Conservation (phyloP, 2,888 invertebrate genomes). For the Leucoptera coffeella region DNA sequence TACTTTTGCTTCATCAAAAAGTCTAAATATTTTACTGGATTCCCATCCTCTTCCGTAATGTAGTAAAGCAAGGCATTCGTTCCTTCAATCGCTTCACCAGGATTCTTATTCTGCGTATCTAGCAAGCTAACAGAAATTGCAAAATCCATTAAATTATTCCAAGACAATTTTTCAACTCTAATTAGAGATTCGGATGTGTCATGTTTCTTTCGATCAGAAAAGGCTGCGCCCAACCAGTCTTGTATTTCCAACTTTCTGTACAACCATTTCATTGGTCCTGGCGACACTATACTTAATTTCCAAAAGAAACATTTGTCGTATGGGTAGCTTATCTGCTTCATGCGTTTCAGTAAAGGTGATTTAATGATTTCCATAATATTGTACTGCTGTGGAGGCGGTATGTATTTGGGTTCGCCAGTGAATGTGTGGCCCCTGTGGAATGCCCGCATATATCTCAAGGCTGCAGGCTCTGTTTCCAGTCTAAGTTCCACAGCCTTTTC, state of each 20-base stretch:
- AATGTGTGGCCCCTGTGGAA: slow-evolving; percentile 34
- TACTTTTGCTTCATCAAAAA: slow-evolving; percentile 22
- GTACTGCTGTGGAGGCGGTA: slow-evolving; percentile 22
- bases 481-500: slow-evolving; percentile 24
- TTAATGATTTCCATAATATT: slow-evolving; percentile 40
- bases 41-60: slow-evolving; percentile 17
- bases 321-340: slow-evolving; percentile 37
- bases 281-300: slow-evolving; percentile 58
- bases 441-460: slow-evolving; percentile 30
- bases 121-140: slow-evolving; percentile 33
- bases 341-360: slow-evolving; percentile 32
- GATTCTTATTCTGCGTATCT: slow-evolving; percentile 11
- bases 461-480: slow-evolving; percentile 19
- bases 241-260: slow-evolving; percentile 33
- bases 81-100: slow-evolving; percentile 29
- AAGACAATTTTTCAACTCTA: slow-evolving; percentile 31
- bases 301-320: slow-evolving; percentile 44
- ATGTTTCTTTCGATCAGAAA: slow-evolving; percentile 28
- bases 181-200: slow-evolving; percentile 24
- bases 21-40: slow-evolving; percentile 17
- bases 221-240: slow-evolving; percentile 36
- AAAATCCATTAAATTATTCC: slow-evolving; percentile 43
- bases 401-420: slow-evolving; percentile 20
- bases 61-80: slow-evolving; percentile 34
- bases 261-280: slow-evolving; percentile 35